Evolutionary conservation across 2,888 invertebrate genomes (phyloP), one percentile per base, ranked within the genome.

Genomic region (Ophraella communa): DNA sequence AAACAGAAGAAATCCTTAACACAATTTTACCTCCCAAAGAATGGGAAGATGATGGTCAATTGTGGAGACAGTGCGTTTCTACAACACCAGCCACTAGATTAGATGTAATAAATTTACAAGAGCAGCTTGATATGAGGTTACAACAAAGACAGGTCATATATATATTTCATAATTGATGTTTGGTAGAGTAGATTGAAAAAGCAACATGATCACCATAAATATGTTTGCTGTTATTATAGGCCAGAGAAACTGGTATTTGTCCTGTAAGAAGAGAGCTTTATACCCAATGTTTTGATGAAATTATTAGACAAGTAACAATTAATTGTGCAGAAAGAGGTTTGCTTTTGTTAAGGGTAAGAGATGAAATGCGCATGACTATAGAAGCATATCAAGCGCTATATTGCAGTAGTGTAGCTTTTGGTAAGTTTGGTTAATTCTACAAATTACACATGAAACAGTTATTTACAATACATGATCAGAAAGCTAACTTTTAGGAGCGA

Each of bases 361-460:
- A 99, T 80, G 98, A 99, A 84, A 92, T 98, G 63, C 87, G 93
- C 70, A 96, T 98, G 91, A 97, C 98, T 0, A 92, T 98, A 84
- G 93, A 96, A 76, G 96, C 98, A 0, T 98, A 96, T 79, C 96
- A 97, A 82, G 95, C 96, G 0, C 85, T 99, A 1, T 97, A 98
- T 78, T 98, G 98, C 81, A 97, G 97, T 82, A 96, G 97, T 59
- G 94, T 98, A 56, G 97, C 98, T 0, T 99, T 97, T 80, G 98
- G 97, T 23, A 42, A 66, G 62, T 64, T n/a, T n/a, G n/a, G n/a
- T n/a, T n/a, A n/a, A n/a, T n/a, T n/a, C n/a, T n/a, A n/a, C n/a
- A n/a, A n/a, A n/a, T n/a, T n/a, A n/a, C n/a, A n/a, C n/a, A n/a
- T n/a, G n/a, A n/a, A n/a, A n/a, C n/a, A n/a, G n/a, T n/a, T n/a